These are phyloP conservation scores for Abscondita cerata DNA, from an alignment of 2,888 invertebrate species.

Conservation along the genomic window DNA sequence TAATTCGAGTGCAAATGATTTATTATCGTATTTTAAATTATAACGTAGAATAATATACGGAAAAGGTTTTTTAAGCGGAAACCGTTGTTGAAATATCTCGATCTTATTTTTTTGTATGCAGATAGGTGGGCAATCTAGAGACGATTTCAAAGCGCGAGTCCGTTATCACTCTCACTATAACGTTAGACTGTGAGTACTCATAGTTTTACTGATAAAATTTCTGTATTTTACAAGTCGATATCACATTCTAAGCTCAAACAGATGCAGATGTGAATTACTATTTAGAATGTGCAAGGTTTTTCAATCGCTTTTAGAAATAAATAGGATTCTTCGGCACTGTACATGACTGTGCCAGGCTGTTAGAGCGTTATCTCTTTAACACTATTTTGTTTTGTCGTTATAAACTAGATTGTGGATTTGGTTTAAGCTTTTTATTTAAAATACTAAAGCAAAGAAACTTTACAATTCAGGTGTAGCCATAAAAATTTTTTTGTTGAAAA, in stretches of 20 bases:
- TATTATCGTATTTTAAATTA: too few species aligned
- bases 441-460: constrained; percentile 9
- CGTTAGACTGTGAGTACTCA: constrained; percentile 43
- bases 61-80: background rate
- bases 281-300: constrained; percentile 48
- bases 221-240: constrained; percentile 22
- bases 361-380: constrained; percentile 25
- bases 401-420: constrained; percentile 13
- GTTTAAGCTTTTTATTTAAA: constrained; percentile 7
- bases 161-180: constrained; percentile 51
- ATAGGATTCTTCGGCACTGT: constrained; percentile 42
- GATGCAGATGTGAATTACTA: constrained; percentile 51
- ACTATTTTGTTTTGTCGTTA: constrained; percentile 26
- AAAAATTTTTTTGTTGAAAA: constrained; percentile 8
- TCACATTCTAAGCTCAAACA: constrained; percentile 50
- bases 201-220: constrained; percentile 7
- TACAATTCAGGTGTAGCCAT: constrained; percentile 5
- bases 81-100: constrained; percentile 28
- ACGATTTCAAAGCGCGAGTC: constrained; percentile 55
- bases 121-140: constrained; percentile 53
- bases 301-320: constrained; percentile 50
- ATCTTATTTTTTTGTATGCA: constrained; percentile 44
- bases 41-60: too few species aligned
- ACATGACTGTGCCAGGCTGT: constrained; percentile 39
- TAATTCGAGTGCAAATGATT: too few species aligned